A percentile compares a stretch with the other conserved stretches of the same genome.
These are phyloP conservation scores for Cryptomyrus ogoouensis DNA, from an alignment of 2,113 vertebrate species.

Conservation along the genomic window DNA sequence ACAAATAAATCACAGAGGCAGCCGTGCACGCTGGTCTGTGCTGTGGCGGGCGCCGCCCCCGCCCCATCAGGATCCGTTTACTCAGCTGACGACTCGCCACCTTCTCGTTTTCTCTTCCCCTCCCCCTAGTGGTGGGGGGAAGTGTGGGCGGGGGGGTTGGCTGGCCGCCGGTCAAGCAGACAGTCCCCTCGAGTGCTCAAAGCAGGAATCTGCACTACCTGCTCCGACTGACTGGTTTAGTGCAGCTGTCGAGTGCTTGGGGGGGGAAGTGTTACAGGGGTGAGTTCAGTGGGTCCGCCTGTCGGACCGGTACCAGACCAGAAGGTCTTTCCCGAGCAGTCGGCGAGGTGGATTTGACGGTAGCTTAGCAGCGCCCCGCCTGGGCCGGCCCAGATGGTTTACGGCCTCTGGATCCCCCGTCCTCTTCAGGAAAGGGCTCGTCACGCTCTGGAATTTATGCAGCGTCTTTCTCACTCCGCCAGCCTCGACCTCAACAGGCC, in stretches of 20 bases:
- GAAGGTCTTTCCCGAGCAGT: not conserved
- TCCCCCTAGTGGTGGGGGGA: not conserved
- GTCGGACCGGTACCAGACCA: not conserved
- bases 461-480: not conserved
- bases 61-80: not conserved
- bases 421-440: constrained; percentile 33
- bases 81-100: not conserved
- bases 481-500: not conserved
- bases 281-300: not conserved
- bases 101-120: not conserved
- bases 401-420: constrained; percentile 17
- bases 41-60: not conserved
- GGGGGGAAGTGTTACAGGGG: not conserved
- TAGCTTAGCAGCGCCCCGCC: not conserved
- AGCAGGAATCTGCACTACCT: not conserved
- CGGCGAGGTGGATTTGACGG: not conserved
- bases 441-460: constrained; percentile 15
- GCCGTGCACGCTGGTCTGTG: not conserved
- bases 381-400: not conserved
- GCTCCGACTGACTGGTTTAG: not conserved
- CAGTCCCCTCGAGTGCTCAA: not conserved
- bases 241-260: not conserved
- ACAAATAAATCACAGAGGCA: not conserved
- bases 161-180: not conserved
- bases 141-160: not conserved